phyloP scores from a whole-genome alignment of 2,888 invertebrate species.

The Notodonta dromedarius region DNA sequence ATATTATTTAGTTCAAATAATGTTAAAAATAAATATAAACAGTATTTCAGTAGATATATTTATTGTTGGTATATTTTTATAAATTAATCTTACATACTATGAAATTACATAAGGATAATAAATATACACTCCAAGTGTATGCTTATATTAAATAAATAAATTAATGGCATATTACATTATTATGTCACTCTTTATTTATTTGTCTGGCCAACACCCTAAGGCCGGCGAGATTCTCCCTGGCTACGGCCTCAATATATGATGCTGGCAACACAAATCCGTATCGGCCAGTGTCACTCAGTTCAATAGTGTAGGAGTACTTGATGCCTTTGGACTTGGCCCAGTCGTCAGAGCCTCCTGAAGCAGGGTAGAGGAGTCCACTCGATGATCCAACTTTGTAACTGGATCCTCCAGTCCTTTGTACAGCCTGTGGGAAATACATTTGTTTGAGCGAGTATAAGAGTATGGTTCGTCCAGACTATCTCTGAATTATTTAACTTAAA shows the following conservation, averaged over 20 bases:
- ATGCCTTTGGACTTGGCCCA: slow-evolving; percentile 95
- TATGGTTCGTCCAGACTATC: no score
- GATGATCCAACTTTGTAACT: slow-evolving; percentile 91
- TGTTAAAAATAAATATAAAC: no score
- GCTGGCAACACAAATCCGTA: slow-evolving; percentile 95
- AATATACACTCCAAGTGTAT: slow-evolving; percentile 6
- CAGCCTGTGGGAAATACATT: slow-evolving; percentile 70
- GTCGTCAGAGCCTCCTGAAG: slow-evolving; percentile 93
- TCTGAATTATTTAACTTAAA: no score
- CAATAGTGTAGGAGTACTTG: slow-evolving; percentile 95
- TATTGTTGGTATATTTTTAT: background rate
- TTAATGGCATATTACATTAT: slow-evolving; percentile 15
- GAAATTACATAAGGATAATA: background rate
- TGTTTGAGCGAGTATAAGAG: no score
- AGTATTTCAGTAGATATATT: no score
- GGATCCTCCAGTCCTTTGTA: slow-evolving; percentile 84
- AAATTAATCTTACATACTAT: background rate
- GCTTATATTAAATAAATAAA: slow-evolving; percentile 26
- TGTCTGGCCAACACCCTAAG: slow-evolving; percentile 84
- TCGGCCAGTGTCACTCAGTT: slow-evolving; percentile 92
- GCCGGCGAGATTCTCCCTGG: slow-evolving; percentile 89
- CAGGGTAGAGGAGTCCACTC: slow-evolving; percentile 91
- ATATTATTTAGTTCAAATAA: no score
- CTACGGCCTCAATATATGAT: slow-evolving; percentile 89
- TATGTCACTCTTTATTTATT: slow-evolving; percentile 41